phyloP scores from a whole-genome alignment of 2,888 invertebrate genomes.

The Oscheius sp. region DNA sequence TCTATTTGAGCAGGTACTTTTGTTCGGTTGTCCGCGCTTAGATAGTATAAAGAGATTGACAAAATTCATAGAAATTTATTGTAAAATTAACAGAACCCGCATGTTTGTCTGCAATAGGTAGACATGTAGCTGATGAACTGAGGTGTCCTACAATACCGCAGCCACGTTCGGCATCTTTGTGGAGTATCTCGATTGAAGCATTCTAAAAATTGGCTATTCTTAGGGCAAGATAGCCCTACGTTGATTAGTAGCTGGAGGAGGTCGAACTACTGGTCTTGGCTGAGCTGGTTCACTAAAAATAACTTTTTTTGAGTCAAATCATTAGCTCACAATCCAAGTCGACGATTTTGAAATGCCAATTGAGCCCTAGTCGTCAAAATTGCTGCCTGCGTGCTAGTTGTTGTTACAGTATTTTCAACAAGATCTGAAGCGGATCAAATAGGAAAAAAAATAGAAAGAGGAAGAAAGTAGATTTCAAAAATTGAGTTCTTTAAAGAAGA shows the following conservation, averaged over 20 bases:
- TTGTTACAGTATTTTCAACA: not conserved
- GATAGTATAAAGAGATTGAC: conserved; percentile 23
- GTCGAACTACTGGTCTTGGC: not conserved
- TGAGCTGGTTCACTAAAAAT: not conserved
- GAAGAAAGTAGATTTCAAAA: no score
- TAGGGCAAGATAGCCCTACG: not conserved
- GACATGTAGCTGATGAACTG: conserved; percentile 40
- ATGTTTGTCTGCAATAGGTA: conserved; percentile 42
- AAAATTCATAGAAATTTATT: not conserved
- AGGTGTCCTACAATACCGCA: conserved; percentile 50
- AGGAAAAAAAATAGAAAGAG: not conserved
- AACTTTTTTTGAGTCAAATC: not conserved
- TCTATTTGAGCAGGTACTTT: conserved; percentile 5
- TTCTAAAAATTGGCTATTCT: conserved; percentile 24
- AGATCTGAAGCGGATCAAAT: not conserved
- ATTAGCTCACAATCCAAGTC: not conserved
- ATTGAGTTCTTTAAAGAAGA: no score
- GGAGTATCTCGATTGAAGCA: conserved; percentile 51
- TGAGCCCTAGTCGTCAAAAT: not conserved
- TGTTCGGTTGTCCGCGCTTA: conserved; percentile 16
- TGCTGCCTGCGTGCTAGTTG: not conserved
- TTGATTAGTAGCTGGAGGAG: not conserved
- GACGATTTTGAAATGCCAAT: conserved; percentile 9
- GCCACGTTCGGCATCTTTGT: conserved; percentile 53
- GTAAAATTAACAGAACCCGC: conserved; percentile 40